A percentile compares a stretch with the other conserved stretches of the same genome.
Evolutionary conservation across 2,113 vertebrate genomes (phyloP).

Genomic region (Labeo rohita): DNA sequence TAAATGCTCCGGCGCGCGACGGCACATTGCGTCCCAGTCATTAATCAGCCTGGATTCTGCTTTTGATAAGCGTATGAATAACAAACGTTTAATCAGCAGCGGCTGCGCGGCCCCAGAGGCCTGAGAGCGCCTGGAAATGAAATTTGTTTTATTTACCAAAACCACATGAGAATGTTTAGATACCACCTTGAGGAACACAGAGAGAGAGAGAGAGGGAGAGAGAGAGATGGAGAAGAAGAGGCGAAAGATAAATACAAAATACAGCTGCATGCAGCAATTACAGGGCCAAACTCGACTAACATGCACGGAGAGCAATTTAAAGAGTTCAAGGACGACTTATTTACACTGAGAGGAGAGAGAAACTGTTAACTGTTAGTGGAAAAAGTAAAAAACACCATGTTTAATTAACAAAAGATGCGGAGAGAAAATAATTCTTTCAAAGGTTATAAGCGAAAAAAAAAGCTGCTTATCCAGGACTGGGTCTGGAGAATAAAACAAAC

Average conservation of each 20-base stretch:
- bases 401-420: neutral
- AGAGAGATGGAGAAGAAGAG: neutral
- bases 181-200: neutral
- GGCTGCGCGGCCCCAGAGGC: slow-evolving; percentile 46
- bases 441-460: neutral
- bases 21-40: slow-evolving; percentile 54
- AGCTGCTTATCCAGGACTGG: neutral
- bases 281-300: neutral
- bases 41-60: slow-evolving; percentile 62
- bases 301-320: neutral
- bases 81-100: slow-evolving; percentile 62
- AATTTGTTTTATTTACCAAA: slow-evolving; percentile 58
- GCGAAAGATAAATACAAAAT: slow-evolving; percentile 8
- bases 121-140: slow-evolving; percentile 53
- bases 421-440: neutral
- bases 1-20: slow-evolving; percentile 48
- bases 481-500: neutral
- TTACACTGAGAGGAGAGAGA: neutral
- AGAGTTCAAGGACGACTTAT: neutral
- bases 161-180: slow-evolving; percentile 61
- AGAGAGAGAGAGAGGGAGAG: neutral
- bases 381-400: neutral
- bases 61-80: slow-evolving; percentile 62
- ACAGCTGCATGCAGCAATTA: neutral
- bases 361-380: neutral